Evolutionary conservation across 2,797 vertebrate genomes (phyloP).

Genomic region (Tapirus indicus): DNA sequence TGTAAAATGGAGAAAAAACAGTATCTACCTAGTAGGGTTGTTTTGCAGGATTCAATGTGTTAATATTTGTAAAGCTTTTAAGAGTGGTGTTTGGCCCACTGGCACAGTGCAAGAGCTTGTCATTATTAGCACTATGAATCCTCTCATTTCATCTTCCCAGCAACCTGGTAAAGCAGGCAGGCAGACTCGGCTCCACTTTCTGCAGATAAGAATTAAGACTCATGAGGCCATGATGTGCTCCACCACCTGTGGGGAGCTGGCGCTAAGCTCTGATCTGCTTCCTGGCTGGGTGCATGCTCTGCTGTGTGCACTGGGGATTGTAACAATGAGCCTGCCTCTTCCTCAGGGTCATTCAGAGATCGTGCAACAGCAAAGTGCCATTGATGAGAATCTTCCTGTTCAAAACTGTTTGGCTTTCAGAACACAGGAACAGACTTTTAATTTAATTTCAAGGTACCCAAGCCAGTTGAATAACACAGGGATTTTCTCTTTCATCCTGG

Average conservation of each 20-base stretch:
- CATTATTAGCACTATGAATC: neutral
- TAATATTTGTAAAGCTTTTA: neutral
- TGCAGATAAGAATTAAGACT: constrained; percentile 19
- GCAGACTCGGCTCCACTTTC: neutral
- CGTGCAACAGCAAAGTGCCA: neutral
- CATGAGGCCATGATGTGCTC: neutral
- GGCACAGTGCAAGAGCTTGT: neutral
- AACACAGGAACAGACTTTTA: constrained; percentile 9
- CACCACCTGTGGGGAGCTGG: neutral
- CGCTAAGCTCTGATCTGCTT: neutral
- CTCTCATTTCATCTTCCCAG: neutral
- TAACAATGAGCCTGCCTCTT: neutral
- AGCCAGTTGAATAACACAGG: neutral
- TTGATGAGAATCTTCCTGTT: constrained; percentile 42
- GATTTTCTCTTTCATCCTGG: constrained; percentile 44
- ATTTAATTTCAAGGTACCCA: constrained; percentile 23
- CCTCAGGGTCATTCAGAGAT: neutral
- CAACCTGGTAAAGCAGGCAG: neutral
- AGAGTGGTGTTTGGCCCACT: neutral
- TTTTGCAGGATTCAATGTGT: neutral
- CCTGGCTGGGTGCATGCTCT: neutral
- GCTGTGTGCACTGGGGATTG: neutral
- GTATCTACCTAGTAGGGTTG: neutral
- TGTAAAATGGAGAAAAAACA: neutral
- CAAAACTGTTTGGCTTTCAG: constrained; percentile 29